phyloP scores from a whole-genome alignment of 2,888 invertebrate species.

The Endotricha flammealis region DNA sequence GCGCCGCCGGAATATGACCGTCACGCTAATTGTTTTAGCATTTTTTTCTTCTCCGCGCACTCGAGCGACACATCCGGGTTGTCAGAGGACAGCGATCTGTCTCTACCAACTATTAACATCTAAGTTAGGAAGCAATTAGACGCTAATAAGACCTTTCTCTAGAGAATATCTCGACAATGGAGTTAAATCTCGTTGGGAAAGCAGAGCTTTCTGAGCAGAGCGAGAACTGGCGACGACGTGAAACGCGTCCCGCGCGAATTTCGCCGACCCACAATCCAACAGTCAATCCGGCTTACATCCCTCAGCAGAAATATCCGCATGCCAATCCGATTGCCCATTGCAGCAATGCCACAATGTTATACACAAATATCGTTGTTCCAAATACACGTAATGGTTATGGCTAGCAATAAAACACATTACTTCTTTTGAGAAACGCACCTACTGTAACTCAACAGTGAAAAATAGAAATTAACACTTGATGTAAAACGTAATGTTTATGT shows the following conservation, averaged over 20 bases:
- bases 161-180: constrained; percentile 44
- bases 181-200: constrained; percentile 46
- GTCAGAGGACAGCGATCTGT: constrained; percentile 15
- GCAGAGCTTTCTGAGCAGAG: constrained; percentile 39
- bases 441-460: not conserved
- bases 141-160: constrained; percentile 33
- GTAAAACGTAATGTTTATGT: constrained; percentile 12
- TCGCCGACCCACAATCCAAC: constrained; percentile 51
- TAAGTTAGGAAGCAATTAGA: constrained; percentile 12
- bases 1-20: constrained; percentile 36
- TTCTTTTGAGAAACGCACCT: constrained; percentile 6
- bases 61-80: constrained; percentile 42
- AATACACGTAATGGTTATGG: not conserved
- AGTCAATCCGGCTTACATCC: constrained; percentile 40
- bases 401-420: not conserved
- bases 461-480: not conserved
- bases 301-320: constrained; percentile 36
- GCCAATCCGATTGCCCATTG: constrained; percentile 15
- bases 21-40: constrained; percentile 29
- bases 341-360: not conserved
- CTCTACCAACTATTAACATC: constrained; percentile 7
- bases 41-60: constrained; percentile 34
- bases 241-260: constrained; percentile 45
- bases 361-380: constrained; percentile 1
- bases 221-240: constrained; percentile 34